Conservation (phyloP, 2,113 vertebrate genomes). For the Steatornis caripensis region DNA sequence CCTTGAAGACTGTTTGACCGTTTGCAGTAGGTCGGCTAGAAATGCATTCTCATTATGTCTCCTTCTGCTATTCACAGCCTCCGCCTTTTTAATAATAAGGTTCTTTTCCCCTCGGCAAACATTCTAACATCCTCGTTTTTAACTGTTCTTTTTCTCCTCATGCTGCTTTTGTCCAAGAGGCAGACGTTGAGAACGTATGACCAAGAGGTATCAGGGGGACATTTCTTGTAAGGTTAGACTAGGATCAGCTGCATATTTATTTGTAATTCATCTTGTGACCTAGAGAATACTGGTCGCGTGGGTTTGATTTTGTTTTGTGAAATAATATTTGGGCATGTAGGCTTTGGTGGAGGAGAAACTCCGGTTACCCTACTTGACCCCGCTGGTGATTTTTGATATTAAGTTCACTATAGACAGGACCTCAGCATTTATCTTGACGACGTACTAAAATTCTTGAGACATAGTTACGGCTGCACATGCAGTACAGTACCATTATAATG, state of each 20-base stretch:
- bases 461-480: background rate
- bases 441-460: background rate
- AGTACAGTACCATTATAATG: background rate
- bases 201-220: background rate
- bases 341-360: background rate
- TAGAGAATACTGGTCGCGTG: background rate
- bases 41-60: background rate
- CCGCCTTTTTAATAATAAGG: background rate
- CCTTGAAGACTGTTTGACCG: background rate
- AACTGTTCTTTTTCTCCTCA: background rate
- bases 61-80: background rate
- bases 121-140: background rate
- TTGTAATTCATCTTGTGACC: background rate
- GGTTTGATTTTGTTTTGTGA: background rate
- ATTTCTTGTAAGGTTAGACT: background rate
- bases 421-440: background rate
- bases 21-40: background rate
- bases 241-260: background rate
- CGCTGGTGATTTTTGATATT: background rate
- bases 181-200: background rate
- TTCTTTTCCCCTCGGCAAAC: background rate
- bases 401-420: background rate
- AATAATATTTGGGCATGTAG: background rate
- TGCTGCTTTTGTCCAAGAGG: background rate
- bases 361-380: background rate